These are phyloP conservation scores for Rhea pennata DNA, from an alignment of 2,113 vertebrate species.

Conservation along the genomic window DNA sequence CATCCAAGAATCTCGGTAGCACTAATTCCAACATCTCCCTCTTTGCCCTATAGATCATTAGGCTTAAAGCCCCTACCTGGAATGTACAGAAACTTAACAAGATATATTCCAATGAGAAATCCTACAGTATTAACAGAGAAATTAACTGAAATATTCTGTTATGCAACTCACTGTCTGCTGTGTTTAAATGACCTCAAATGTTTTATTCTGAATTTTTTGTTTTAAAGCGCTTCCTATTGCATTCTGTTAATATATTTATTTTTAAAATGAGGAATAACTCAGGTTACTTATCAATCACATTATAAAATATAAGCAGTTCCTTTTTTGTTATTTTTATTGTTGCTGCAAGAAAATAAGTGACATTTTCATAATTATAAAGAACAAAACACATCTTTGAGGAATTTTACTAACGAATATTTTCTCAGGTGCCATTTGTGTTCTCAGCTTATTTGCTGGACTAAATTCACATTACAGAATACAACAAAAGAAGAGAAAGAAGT, in stretches of 20 bases:
- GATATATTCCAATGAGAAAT: constrained; percentile 24
- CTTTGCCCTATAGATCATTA: not conserved
- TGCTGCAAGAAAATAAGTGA: not conserved
- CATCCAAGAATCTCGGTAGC: not conserved
- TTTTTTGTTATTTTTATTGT: not conserved
- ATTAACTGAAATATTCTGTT: constrained; percentile 24
- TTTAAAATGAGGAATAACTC: constrained; percentile 1
- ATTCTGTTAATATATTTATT: not conserved
- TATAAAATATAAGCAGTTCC: not conserved
- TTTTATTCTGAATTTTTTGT: not conserved
- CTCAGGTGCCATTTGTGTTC: constrained; percentile 59
- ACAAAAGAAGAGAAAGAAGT: constrained; percentile 71
- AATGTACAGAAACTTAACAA: not conserved
- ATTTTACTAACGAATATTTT: constrained; percentile 17
- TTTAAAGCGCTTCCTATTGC: not conserved
- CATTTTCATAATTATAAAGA: not conserved
- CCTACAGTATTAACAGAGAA: not conserved
- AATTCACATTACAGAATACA: constrained; percentile 62
- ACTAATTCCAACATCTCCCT: constrained; percentile 9
- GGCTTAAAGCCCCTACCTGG: constrained; percentile 35
- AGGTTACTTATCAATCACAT: not conserved
- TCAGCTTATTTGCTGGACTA: constrained; percentile 26
- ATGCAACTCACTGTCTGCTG: constrained; percentile 16
- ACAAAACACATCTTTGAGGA: constrained; percentile 18
- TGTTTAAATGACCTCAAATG: not conserved